Conservation (phyloP, 2,888 invertebrate species). For the Formica aserva region DNA sequence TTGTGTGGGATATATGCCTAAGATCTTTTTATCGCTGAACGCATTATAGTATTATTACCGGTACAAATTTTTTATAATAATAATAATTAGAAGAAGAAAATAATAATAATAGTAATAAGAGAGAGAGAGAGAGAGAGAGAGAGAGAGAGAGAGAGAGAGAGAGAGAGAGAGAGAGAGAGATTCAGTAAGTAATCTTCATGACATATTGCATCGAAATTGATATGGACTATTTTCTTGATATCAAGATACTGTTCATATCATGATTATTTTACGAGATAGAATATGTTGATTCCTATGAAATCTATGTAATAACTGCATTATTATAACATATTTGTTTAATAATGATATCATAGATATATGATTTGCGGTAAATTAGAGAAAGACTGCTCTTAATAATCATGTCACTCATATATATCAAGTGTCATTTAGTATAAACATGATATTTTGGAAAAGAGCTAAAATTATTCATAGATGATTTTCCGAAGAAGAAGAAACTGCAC, state of each 20-base stretch:
- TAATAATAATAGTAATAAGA: not conserved
- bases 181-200: not conserved
- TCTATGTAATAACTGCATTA: not conserved
- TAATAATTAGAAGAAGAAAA: not conserved
- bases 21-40: not conserved
- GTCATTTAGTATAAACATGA: slow-evolving; percentile 8
- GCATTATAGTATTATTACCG: not conserved
- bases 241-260: not conserved
- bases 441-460: not conserved
- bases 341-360: not conserved
- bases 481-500: slow-evolving; percentile 28
- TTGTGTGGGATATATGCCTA: not conserved
- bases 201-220: not conserved
- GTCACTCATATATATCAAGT: not conserved
- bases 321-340: slow-evolving; percentile 6
- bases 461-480: slow-evolving; percentile 1
- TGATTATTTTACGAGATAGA: not conserved
- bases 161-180: not conserved
- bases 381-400: not conserved
- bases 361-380: not conserved
- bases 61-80: not conserved
- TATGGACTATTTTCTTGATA: not conserved
- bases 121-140: not conserved
- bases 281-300: not conserved
- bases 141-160: not conserved